Conservation (phyloP, 2,888 invertebrate genomes). For the Archaeoteleia sp. region DNA sequence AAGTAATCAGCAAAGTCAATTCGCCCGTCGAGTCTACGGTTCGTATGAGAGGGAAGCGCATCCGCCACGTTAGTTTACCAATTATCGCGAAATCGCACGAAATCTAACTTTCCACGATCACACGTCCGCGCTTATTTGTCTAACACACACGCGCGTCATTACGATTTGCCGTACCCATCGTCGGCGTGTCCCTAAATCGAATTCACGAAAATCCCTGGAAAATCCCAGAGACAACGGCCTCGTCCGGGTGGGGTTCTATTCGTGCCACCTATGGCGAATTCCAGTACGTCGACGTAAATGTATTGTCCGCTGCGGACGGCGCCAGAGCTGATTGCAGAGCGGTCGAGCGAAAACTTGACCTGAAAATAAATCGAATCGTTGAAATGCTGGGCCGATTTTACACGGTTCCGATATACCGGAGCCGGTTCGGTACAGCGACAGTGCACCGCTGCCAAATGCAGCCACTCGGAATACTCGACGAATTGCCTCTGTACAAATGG, state of each 20-base stretch:
- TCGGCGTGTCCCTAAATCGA: conserved; percentile 56
- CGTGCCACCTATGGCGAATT: conserved; percentile 16
- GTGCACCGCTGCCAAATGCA: conserved; percentile 64
- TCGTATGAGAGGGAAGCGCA: conserved; percentile 14
- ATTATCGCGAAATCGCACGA: conserved; percentile 51
- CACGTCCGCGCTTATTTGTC: neutral
- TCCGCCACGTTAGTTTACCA: conserved; percentile 48
- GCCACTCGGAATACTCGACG: conserved; percentile 59
- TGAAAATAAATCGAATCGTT: conserved; percentile 66
- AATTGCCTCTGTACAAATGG: conserved; percentile 12
- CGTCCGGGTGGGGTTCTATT: neutral
- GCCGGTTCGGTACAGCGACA: conserved; percentile 28
- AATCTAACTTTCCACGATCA: conserved; percentile 29
- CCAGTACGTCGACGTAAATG: conserved; percentile 18
- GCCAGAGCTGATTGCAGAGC: conserved; percentile 69
- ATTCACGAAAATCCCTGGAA: conserved; percentile 60
- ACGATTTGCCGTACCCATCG: conserved; percentile 3
- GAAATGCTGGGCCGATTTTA: conserved; percentile 1
- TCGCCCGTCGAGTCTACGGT: conserved; percentile 13
- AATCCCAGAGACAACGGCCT: conserved; percentile 21
- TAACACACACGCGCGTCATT: neutral
- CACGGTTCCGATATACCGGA: neutral
- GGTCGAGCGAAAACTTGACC: conserved; percentile 68
- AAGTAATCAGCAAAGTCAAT: conserved; percentile 20
- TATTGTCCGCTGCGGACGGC: conserved; percentile 64